Conservation (phyloP, 2,797 vertebrate genomes). For the Pipistrellus kuhlii region DNA sequence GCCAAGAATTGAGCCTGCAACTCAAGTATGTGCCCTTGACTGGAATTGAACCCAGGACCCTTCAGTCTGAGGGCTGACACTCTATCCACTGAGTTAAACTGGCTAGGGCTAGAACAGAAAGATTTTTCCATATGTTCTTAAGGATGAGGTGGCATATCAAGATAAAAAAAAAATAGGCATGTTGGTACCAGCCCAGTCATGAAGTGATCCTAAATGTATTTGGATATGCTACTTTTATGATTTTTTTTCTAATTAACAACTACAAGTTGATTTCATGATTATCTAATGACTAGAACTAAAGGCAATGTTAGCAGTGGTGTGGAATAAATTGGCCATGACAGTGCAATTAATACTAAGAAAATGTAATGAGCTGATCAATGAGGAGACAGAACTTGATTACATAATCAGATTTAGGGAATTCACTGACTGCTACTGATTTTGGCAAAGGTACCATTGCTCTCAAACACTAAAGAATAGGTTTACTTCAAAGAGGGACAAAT, state of each 20-base stretch:
- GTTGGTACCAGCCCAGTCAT: neutral
- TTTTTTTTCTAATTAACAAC: slow-evolving; percentile 48
- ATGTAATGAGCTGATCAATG: neutral
- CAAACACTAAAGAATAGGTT: slow-evolving; percentile 29
- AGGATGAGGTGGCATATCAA: neutral
- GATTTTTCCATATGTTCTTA: slow-evolving; percentile 46
- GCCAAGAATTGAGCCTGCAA: too few species aligned
- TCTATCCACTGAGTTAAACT: too few species aligned
- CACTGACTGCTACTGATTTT: slow-evolving; percentile 45
- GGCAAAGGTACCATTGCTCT: neutral
- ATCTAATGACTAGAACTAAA: slow-evolving; percentile 19
- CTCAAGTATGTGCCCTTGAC: too few species aligned
- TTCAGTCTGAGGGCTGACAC: too few species aligned
- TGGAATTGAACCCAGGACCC: too few species aligned
- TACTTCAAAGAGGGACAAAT: too few species aligned
- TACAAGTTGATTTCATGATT: slow-evolving; percentile 49
- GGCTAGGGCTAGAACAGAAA: neutral
- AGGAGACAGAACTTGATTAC: slow-evolving; percentile 38
- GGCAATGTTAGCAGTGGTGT: neutral
- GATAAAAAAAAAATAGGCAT: neutral
- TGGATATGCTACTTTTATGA: slow-evolving; percentile 1
- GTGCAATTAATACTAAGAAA: neutral
- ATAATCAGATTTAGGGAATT: slow-evolving; percentile 44
- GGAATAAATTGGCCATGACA: slow-evolving; percentile 47
- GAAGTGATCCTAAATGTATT: slow-evolving; percentile 19